Conservation (phyloP, 1,140 invertebrate species). For the Hyles euphorbiae region DNA sequence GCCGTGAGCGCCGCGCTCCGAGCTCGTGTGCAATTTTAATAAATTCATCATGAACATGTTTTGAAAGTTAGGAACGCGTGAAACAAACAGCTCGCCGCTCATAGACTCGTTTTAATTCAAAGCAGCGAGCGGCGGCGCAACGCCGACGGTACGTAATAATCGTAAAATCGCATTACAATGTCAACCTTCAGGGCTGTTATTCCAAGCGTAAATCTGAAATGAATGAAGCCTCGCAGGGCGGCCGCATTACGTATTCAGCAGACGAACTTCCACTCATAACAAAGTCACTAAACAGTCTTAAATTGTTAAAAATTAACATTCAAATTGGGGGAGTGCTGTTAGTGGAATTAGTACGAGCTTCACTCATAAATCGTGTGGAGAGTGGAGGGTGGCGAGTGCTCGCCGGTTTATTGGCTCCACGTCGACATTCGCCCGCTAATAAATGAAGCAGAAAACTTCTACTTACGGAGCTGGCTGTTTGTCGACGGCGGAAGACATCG, state of each 20-base stretch:
- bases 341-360: constrained; percentile 69
- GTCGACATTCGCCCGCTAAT: constrained; percentile 64
- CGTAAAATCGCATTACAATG: constrained; percentile 31
- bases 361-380: constrained; percentile 66
- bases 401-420: constrained; percentile 62
- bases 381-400: constrained; percentile 45
- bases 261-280: constrained; percentile 39
- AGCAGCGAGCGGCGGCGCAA: constrained; percentile 7
- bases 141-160: constrained; percentile 24
- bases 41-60: neutral
- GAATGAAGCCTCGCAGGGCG: constrained; percentile 21
- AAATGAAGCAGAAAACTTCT: constrained; percentile 72
- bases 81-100: constrained; percentile 5
- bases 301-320: constrained; percentile 73
- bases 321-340: constrained; percentile 67
- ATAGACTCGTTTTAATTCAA: constrained; percentile 19
- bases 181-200: constrained; percentile 24
- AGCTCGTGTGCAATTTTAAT: too few relatives aligned
- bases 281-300: constrained; percentile 57
- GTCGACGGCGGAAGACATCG: constrained; percentile 45
- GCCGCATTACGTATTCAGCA: constrained; percentile 34
- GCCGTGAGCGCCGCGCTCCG: too few relatives aligned
- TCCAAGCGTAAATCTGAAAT: constrained; percentile 34
- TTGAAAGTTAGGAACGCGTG: constrained; percentile 1
- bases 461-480: constrained; percentile 55